Percentiles rank a stretch among this genome's conserved stretches.
phyloP scores from a whole-genome alignment of 2,113 vertebrate genomes.

The Zosterops lateralis region DNA sequence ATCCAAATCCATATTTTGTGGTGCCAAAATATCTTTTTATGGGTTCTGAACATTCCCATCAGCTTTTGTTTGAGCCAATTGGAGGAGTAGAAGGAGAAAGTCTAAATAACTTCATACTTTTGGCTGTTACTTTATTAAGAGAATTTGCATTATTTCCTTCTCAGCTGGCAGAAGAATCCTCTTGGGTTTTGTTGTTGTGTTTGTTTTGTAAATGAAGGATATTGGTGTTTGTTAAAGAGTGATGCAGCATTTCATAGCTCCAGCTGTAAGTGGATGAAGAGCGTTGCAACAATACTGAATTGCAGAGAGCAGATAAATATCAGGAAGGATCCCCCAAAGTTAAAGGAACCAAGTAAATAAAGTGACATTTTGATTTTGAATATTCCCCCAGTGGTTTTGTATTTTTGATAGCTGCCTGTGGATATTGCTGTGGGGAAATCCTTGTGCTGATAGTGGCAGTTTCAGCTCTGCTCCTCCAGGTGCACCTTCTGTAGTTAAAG shows the following conservation, averaged over 20 bases:
- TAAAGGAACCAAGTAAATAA: neutral
- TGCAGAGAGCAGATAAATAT: neutral
- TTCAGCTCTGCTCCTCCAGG: neutral
- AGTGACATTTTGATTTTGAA: neutral
- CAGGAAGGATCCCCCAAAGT: neutral
- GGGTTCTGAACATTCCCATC: neutral
- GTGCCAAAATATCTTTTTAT: neutral
- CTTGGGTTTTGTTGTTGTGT: neutral
- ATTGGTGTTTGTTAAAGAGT: neutral
- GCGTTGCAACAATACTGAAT: neutral
- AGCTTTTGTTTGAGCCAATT: neutral
- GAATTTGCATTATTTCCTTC: neutral
- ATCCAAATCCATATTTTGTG: neutral
- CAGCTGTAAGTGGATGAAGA: neutral
- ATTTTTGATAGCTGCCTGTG: neutral
- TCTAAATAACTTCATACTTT: neutral
- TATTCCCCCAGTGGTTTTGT: neutral
- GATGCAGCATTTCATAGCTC: neutral
- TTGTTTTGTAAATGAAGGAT: neutral
- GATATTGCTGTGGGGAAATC: neutral
- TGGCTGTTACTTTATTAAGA: neutral
- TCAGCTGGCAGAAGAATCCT: neutral
- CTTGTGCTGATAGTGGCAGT: neutral
- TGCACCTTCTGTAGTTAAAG: neutral
- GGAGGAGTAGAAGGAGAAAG: neutral